Evolutionary conservation across 2,113 vertebrate species (phyloP).

Genomic region (Balaenoptera acutorostrata): DNA sequence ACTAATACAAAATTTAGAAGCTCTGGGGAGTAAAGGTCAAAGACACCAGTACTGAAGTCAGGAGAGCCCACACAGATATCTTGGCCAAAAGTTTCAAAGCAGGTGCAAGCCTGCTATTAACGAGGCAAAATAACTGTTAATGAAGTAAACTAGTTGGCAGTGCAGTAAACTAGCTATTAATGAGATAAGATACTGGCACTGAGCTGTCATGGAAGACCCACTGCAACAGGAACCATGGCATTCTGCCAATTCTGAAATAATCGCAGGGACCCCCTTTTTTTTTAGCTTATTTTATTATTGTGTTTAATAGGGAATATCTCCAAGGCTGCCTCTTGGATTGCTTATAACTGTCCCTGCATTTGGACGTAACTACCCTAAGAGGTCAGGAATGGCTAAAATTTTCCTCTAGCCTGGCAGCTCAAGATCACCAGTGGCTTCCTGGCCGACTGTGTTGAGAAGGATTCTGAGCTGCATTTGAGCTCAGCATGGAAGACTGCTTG

Average conservation of each 20-base stretch:
- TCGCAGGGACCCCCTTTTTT: neutral
- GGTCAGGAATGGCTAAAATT: neutral
- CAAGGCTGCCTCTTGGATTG: neutral
- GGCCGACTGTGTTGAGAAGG: neutral
- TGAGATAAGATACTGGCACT: neutral
- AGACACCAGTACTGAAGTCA: neutral
- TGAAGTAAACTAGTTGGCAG: neutral
- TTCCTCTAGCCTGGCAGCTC: neutral
- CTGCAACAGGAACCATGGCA: neutral
- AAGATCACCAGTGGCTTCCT: neutral
- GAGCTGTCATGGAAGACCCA: neutral
- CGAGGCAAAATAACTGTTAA: neutral
- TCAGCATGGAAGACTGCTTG: neutral
- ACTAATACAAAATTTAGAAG: neutral
- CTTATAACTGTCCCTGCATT: neutral
- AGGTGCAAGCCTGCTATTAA: neutral
- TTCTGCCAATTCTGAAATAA: neutral
- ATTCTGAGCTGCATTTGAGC: neutral
- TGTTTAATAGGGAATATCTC: neutral
- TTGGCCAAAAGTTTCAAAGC: neutral
- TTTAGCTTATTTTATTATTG: neutral
- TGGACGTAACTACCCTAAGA: neutral
- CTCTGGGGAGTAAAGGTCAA: neutral
- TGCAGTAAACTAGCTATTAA: neutral
- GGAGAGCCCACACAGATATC: neutral